Conservation (phyloP, 2,797 vertebrate species). For the Mycteria americana region DNA sequence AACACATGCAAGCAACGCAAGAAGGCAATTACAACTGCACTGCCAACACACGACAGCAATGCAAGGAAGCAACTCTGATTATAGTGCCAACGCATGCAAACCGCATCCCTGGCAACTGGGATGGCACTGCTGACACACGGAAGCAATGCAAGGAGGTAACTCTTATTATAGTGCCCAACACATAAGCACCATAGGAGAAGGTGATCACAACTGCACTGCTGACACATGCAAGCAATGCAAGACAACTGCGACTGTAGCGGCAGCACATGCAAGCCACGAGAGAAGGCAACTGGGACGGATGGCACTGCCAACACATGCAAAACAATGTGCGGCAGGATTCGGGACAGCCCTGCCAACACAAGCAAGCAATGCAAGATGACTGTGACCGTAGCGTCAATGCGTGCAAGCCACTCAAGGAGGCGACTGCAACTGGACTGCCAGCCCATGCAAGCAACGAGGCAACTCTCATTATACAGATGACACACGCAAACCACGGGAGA, state of each 20-base stretch:
- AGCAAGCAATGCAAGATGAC: not conserved
- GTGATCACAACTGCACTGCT: not conserved
- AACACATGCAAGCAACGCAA: not conserved
- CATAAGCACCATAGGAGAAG: not conserved
- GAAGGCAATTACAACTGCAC: not conserved
- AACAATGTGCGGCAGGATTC: not conserved
- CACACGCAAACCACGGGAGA: not conserved
- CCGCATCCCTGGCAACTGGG: no score
- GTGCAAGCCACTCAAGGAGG: no score
- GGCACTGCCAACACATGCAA: no score
- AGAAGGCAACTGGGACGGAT: not conserved
- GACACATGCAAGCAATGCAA: no score
- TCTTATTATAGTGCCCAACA: no score
- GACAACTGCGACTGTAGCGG: not conserved
- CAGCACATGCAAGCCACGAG: not conserved
- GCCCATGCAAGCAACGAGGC: not conserved
- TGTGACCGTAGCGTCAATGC: no score
- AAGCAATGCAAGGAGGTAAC: not conserved
- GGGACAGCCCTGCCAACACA: not conserved
- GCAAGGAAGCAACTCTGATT: not conserved
- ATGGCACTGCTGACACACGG: not conserved
- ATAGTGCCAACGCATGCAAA: not conserved
- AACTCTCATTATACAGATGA: no score
- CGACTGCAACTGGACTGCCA: no score
- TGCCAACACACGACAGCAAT: not conserved